Evolutionary conservation across 2,113 vertebrate genomes (phyloP).

Genomic region (Corapipo altera): DNA sequence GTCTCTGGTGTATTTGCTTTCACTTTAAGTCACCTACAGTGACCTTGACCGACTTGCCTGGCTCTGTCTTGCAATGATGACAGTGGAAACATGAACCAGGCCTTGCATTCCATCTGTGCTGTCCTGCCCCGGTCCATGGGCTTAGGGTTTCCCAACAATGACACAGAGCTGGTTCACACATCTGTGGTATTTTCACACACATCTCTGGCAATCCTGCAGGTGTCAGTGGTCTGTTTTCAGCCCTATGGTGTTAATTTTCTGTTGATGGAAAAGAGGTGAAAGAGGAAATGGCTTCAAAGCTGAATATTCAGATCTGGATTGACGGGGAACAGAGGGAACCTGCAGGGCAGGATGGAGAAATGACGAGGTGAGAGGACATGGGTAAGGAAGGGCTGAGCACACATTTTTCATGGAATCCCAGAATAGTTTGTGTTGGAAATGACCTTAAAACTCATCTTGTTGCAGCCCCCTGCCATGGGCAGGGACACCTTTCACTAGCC

Average conservation of each 20-base stretch:
- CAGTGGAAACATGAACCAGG: neutral
- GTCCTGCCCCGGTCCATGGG: neutral
- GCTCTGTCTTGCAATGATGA: neutral
- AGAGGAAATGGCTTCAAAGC: neutral
- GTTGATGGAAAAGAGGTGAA: neutral
- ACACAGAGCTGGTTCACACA: neutral
- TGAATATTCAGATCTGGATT: neutral
- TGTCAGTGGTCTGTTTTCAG: neutral
- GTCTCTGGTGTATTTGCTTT: neutral
- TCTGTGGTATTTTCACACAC: neutral
- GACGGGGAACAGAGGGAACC: neutral
- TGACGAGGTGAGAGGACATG: neutral
- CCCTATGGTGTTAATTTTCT: neutral
- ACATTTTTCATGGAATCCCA: neutral
- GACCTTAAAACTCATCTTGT: neutral
- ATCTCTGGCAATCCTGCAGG: neutral
- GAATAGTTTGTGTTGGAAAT: neutral
- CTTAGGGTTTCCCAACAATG: neutral
- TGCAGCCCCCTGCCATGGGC: neutral
- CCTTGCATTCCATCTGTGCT: neutral
- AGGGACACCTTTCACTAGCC: accelerated
- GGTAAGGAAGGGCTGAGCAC: neutral
- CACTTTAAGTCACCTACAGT: neutral
- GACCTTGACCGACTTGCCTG: neutral
- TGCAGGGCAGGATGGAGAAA: neutral